A percentile compares a stretch with the other conserved stretches of the same genome.
Evolutionary conservation across 2,888 invertebrate genomes (phyloP).

Genomic region (Argyresthia albistria): DNA sequence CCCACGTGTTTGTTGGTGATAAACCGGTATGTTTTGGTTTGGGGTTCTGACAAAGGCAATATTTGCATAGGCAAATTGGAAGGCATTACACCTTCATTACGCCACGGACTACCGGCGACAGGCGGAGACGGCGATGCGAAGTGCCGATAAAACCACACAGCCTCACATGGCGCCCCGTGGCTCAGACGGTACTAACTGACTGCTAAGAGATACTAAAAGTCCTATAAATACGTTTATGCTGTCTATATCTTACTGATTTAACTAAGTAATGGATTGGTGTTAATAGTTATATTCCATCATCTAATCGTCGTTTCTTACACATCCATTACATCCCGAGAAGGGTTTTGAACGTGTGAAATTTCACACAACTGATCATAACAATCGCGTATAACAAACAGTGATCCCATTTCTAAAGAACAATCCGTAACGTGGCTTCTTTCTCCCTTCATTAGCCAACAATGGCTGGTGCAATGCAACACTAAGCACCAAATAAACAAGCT

Average conservation of each 20-base stretch:
- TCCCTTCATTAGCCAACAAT: conserved; percentile 1
- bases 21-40: neutral
- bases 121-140: neutral
- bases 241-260: no score
- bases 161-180: neutral
- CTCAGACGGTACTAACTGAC: no score
- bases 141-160: neutral
- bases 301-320: no score
- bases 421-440: neutral
- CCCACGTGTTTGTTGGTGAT: neutral
- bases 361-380: no score
- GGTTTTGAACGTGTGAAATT: no score
- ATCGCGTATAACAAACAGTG: no score
- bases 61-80: conserved; percentile 7
- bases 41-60: neutral
- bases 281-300: no score
- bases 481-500: conserved; percentile 43
- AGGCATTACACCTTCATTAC: conserved; percentile 6
- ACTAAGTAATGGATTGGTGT: no score
- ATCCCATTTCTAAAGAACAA: neutral
- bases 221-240: no score
- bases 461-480: conserved; percentile 23
- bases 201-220: no score
- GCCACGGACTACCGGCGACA: neutral
- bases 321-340: no score